Conservation (phyloP, 2,113 vertebrate genomes). For the Elachura formosa region DNA sequence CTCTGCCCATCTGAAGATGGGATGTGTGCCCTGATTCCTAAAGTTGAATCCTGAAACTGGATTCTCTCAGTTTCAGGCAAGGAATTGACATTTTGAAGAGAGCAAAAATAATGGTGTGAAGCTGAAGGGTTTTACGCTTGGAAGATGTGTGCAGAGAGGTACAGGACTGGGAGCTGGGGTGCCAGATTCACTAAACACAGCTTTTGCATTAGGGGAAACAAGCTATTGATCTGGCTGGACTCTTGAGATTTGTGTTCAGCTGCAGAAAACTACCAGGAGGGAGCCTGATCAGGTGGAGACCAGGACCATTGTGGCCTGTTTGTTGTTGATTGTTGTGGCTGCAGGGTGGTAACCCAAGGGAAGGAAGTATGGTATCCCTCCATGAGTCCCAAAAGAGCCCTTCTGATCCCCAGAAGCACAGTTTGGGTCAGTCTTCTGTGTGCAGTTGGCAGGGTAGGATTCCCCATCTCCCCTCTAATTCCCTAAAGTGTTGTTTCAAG, state of each 20-base stretch:
- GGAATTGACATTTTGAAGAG: too few species aligned
- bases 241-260: background rate
- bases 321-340: background rate
- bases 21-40: background rate
- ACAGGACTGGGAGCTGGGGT: background rate
- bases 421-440: background rate
- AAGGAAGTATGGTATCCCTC: background rate
- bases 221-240: background rate
- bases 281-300: background rate
- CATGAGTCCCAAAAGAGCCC: background rate
- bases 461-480: background rate
- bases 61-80: background rate
- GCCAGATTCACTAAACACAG: background rate
- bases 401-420: background rate
- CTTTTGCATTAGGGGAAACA: background rate
- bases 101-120: background rate
- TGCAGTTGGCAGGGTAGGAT: background rate
- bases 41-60: too few species aligned
- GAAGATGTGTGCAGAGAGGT: background rate
- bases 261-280: background rate
- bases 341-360: background rate
- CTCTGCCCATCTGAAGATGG: background rate
- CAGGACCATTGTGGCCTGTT: rapidly evolving
- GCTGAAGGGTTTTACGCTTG: background rate
- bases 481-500: background rate